Evolutionary conservation across 2,113 vertebrate species (phyloP), one percentile per base, ranked within the genome.

Genomic region (Epinephelus cyanopodus): DNA sequence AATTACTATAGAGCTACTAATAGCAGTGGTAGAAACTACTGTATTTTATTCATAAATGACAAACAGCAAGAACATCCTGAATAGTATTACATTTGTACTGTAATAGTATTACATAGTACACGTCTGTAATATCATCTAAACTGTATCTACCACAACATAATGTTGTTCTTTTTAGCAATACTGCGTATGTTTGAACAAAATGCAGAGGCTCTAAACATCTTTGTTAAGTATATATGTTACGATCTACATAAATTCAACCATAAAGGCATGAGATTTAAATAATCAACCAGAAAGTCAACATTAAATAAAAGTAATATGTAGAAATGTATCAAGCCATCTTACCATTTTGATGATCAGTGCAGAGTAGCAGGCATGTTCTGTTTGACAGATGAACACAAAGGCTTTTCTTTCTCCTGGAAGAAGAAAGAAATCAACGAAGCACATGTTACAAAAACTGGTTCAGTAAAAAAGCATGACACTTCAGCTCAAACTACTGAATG

Each of bases 331-430:
- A 53, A 11, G 13, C 3, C 15, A 42, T 74, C 89, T 92, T 83
- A 92, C 91, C 90, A 91, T 93, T 71, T 86, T 81, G 48, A 65
- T 3, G 2, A n/a, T 82, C 58, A 60, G 14, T 73, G 42, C 14
- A 37, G 71, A 52, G 19, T 14, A 42, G 33, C 21, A 17, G 19
- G 18, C 47, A 52, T 58, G 61, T 47, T 84, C 67, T 85, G 23
- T 18, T 56, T 50, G 23, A 58, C 13, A 52, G 58, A 63, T 1
- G 21, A 73, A 65, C 23, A 65, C 67, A 45, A 21, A 25, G 23
- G 53, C 1, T 71, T 86, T 62, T 70, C 52, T 71, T 77, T 76
- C 80, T 85, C 76, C 60, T 76, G 54, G 27, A 65, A 60, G 29
- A 68, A 70, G 7, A 77, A 27, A 77, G 19, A 42, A 63, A 70